Evolutionary conservation across 2,797 vertebrate genomes (phyloP).

Genomic region (Gobionotothen gibberifrons): DNA sequence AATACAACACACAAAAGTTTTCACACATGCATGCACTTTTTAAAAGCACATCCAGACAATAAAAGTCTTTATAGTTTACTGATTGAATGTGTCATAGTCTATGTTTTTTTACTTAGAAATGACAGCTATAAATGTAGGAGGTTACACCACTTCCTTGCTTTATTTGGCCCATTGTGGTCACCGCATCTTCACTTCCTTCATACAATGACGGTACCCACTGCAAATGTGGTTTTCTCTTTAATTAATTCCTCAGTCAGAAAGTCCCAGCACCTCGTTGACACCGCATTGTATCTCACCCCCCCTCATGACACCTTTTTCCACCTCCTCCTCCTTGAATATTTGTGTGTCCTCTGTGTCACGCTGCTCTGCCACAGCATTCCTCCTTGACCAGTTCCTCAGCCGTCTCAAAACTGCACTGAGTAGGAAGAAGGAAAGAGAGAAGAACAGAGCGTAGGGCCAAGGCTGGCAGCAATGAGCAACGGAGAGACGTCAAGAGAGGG

Average conservation of each 20-base stretch:
- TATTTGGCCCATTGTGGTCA: slow-evolving; percentile 37
- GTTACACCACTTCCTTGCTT: slow-evolving; percentile 47
- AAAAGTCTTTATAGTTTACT: slow-evolving; percentile 10
- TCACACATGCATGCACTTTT: background rate
- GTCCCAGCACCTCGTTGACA: slow-evolving; percentile 27
- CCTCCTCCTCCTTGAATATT: slow-evolving; percentile 30
- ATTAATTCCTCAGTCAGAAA: slow-evolving; percentile 28
- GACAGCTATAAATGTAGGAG: background rate
- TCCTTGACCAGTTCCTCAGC: slow-evolving; percentile 57
- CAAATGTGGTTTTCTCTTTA: slow-evolving; percentile 28
- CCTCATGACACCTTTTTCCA: slow-evolving; percentile 23
- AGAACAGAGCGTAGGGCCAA: slow-evolving; percentile 35
- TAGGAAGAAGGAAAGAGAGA: slow-evolving; percentile 23
- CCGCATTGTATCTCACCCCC: background rate
- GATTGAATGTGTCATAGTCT: slow-evolving; percentile 19
- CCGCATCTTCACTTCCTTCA: slow-evolving; percentile 36
- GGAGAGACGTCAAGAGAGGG: slow-evolving; percentile 67
- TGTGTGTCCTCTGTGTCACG: slow-evolving; percentile 58
- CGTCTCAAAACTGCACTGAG: slow-evolving; percentile 35
- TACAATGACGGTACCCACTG: slow-evolving; percentile 5
- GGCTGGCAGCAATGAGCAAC: slow-evolving; percentile 43
- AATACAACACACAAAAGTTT: slow-evolving; percentile 9
- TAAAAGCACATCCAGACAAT: background rate
- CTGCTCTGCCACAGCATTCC: slow-evolving; percentile 67
- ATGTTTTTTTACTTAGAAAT: slow-evolving; percentile 35